Conservation (phyloP, 2,797 vertebrate genomes). For the Hozukius guyotensis region DNA sequence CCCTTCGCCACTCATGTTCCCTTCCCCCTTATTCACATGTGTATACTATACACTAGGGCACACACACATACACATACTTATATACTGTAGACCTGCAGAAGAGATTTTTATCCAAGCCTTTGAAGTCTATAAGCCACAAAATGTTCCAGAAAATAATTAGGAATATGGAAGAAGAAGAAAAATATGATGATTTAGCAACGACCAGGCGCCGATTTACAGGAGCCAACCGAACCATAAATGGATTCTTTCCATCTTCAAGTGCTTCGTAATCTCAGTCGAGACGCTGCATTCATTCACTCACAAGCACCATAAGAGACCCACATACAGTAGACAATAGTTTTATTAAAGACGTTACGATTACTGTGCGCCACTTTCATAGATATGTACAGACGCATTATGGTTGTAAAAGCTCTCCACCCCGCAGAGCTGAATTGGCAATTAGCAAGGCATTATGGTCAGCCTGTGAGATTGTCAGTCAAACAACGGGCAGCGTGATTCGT, state of each 20-base stretch:
- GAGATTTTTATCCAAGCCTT: conserved; percentile 6
- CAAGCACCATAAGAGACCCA: conserved; percentile 7
- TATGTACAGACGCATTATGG: conserved; percentile 1
- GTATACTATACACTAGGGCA: conserved; percentile 7
- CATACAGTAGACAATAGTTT: background rate
- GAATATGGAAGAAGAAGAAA: background rate
- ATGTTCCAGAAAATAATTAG: conserved; percentile 29
- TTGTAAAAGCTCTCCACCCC: conserved; percentile 17
- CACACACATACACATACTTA: background rate
- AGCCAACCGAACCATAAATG: background rate
- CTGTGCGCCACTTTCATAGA: background rate
- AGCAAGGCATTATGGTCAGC: conserved; percentile 34
- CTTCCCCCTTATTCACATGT: conserved; percentile 4
- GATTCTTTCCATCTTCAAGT: conserved; percentile 17
- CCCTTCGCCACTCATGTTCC: conserved; percentile 5
- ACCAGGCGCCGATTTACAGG: conserved; percentile 1
- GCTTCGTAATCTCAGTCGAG: conserved; percentile 14
- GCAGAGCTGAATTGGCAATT: conserved; percentile 21
- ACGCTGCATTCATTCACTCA: background rate
- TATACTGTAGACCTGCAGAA: background rate
- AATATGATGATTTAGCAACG: conserved; percentile 18
- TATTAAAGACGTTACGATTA: conserved; percentile 9
- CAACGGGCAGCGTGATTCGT: conserved; percentile 1
- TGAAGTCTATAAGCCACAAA: conserved; percentile 24
- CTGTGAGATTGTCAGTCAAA: conserved; percentile 46